These are phyloP conservation scores for Sinhomidia bicolor DNA, from an alignment of 2,888 invertebrate genomes.

Conservation along the genomic window DNA sequence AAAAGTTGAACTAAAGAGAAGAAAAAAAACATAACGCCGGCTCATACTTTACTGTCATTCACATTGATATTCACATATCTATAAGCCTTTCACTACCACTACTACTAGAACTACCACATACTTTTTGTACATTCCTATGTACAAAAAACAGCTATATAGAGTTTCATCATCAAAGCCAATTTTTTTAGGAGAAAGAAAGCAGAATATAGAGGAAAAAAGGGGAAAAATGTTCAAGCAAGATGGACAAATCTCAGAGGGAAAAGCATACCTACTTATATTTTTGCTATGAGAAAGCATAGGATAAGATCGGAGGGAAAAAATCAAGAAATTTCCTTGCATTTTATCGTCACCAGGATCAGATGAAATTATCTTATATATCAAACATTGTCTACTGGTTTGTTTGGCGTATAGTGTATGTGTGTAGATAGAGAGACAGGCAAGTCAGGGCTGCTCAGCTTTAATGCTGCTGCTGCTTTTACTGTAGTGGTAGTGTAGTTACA, in stretches of 20 bases:
- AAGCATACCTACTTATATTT: not conserved
- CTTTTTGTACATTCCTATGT: too few relatives aligned
- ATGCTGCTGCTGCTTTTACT: too few relatives aligned
- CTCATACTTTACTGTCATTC: constrained; percentile 66
- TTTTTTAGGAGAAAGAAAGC: constrained; percentile 6
- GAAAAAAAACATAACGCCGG: not conserved
- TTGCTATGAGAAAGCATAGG: constrained; percentile 16
- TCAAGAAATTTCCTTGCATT: constrained; percentile 29
- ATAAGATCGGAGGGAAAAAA: not conserved
- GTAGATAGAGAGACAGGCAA: too few relatives aligned
- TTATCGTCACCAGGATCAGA: constrained; percentile 45
- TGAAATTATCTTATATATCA: constrained; percentile 47
- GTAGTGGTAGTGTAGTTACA: too few relatives aligned
- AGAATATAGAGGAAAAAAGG: constrained; percentile 9
- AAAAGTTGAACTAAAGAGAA: constrained; percentile 25
- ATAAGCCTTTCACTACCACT: not conserved
- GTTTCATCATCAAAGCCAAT: constrained; percentile 13
- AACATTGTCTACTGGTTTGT: not conserved
- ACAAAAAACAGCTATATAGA: not conserved
- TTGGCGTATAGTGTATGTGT: too few relatives aligned
- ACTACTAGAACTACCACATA: not conserved
- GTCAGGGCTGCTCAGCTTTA: too few relatives aligned
- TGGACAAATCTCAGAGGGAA: not conserved
- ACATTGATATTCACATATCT: constrained; percentile 18
- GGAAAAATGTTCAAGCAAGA: not conserved